Conservation (phyloP, 1,140 invertebrate species). For the Epicauta chinensis region DNA sequence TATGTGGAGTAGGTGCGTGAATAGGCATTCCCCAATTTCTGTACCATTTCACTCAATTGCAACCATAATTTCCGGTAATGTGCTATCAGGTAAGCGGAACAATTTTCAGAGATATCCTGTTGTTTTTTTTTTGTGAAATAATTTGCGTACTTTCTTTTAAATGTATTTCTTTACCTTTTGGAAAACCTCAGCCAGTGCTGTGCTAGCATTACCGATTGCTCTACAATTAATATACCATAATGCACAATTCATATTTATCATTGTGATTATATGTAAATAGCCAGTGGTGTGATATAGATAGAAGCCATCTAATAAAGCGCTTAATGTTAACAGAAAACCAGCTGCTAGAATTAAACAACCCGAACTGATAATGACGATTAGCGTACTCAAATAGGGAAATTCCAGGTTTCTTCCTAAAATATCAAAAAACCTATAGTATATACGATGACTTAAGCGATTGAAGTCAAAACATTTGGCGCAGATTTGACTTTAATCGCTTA, state of each 20-base stretch:
- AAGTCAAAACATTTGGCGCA: no score
- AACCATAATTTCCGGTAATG: constrained; percentile 54
- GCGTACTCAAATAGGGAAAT: constrained; percentile 51
- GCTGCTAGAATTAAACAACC: constrained; percentile 52
- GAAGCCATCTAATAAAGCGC: constrained; percentile 52
- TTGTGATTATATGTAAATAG: constrained; percentile 56
- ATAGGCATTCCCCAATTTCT: constrained; percentile 55
- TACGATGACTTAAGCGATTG: no score
- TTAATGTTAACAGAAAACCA: constrained; percentile 50
- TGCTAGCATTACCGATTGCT: constrained; percentile 51
- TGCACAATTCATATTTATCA: constrained; percentile 60
- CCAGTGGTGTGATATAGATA: constrained; percentile 52
- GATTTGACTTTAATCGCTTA: neutral
- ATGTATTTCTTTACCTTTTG: constrained; percentile 31
- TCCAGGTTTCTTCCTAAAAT: constrained; percentile 47
- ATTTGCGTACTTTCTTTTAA: no score
- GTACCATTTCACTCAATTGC: constrained; percentile 52
- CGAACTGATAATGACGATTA: constrained; percentile 51
- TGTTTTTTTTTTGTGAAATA: no score
- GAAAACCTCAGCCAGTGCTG: constrained; percentile 37
- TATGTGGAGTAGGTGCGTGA: constrained; percentile 55
- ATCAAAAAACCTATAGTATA: neutral
- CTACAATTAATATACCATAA: constrained; percentile 59
- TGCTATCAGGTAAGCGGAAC: constrained; percentile 47
- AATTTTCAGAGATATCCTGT: constrained; percentile 47